Conservation (phyloP, 2,888 invertebrate genomes). For the Leucania comma region DNA sequence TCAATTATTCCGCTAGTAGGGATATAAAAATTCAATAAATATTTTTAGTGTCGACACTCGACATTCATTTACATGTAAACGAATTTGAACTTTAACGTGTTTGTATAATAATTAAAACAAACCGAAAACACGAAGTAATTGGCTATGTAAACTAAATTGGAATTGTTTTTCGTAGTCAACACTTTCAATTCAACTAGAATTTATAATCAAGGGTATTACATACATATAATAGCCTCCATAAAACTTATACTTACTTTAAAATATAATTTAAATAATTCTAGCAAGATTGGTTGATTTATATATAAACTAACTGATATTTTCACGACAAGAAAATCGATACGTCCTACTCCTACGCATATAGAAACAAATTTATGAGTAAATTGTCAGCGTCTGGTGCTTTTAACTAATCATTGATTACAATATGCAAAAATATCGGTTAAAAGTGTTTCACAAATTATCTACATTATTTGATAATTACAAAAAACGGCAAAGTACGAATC, state of each 20-base stretch:
- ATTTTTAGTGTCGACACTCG: slow-evolving; percentile 20
- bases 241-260: neutral
- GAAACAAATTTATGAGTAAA: no score
- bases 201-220: neutral
- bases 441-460: no score
- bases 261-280: neutral
- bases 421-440: no score
- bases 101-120: slow-evolving; percentile 5
- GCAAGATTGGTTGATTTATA: neutral
- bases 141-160: neutral
- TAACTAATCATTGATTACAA: no score
- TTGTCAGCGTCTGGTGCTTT: no score
- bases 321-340: neutral
- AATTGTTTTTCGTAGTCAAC: no score
- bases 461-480: no score
- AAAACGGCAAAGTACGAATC: no score
- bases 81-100: slow-evolving; percentile 21
- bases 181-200: no score
- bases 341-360: no score
- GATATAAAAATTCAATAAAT: slow-evolving; percentile 17
- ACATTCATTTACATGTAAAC: slow-evolving; percentile 7
- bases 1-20: slow-evolving; percentile 37
- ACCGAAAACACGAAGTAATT: neutral
- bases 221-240: neutral
- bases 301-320: neutral